phyloP scores from a whole-genome alignment of 2,113 vertebrate genomes.

The Pitta sordida region DNA sequence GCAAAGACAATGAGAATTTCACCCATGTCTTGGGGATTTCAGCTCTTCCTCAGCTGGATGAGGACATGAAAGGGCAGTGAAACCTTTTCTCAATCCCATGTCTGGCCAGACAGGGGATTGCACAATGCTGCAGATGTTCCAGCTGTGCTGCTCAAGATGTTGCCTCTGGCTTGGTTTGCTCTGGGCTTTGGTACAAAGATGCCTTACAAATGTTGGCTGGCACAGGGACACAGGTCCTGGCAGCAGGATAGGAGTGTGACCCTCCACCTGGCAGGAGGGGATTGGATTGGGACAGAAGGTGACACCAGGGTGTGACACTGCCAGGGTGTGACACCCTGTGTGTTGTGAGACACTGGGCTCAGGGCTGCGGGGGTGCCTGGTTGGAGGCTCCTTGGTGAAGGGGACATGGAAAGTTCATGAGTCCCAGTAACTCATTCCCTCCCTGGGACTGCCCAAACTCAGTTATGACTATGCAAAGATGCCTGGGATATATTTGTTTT shows the following conservation, averaged over 20 bases:
- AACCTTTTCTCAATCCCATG: neutral
- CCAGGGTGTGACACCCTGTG: accelerated
- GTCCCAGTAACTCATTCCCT: neutral
- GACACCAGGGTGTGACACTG: neutral
- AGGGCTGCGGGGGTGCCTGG: neutral
- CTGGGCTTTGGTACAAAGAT: neutral
- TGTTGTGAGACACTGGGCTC: neutral
- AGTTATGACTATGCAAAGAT: neutral
- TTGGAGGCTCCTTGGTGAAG: neutral
- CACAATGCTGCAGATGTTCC: neutral
- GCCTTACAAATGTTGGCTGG: neutral
- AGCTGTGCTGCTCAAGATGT: neutral
- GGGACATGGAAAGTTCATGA: neutral
- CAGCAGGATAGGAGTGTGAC: neutral
- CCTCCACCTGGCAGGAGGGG: neutral
- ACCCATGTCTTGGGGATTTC: neutral
- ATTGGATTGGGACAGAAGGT: neutral
- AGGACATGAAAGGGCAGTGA: neutral
- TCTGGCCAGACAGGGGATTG: neutral
- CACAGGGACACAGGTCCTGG: neutral
- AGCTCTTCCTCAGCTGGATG: neutral
- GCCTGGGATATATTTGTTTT: neutral
- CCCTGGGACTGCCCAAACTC: neutral
- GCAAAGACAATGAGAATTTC: neutral
- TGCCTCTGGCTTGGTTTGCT: neutral